These are phyloP conservation scores for Zophobas morio DNA, from an alignment of 1,140 invertebrate species.

Conservation along the genomic window DNA sequence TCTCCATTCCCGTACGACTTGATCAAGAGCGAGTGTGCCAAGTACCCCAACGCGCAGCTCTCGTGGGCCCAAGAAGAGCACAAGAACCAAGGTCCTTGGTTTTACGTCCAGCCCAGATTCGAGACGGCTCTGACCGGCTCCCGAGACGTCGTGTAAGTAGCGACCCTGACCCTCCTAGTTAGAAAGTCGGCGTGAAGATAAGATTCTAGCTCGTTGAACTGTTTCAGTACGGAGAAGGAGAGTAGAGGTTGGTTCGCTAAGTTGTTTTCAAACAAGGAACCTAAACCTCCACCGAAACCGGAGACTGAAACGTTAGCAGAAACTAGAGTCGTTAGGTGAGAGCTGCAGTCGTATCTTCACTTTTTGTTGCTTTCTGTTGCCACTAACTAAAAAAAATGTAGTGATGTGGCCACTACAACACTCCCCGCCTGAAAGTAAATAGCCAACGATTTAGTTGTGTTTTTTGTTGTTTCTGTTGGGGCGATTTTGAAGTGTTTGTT, in stretches of 20 bases:
- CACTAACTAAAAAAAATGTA: background rate
- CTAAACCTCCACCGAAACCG: constrained; percentile 63
- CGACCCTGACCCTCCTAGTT: constrained; percentile 19
- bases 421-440: too few relatives aligned
- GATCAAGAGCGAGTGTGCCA: constrained; percentile 89
- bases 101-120: constrained; percentile 94
- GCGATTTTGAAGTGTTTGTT: constrained; percentile 52
- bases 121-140: constrained; percentile 82
- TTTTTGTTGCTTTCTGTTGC: constrained; percentile 3
- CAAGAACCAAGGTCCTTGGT: constrained; percentile 98
- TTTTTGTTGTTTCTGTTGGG: constrained; percentile 22
- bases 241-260: constrained; percentile 69
- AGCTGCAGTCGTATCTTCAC: constrained; percentile 65
- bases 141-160: constrained; percentile 77
- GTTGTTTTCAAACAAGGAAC: constrained; percentile 68
- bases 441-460: background rate
- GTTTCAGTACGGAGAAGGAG: constrained; percentile 57
- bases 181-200: constrained; percentile 47
- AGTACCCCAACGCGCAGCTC: constrained; percentile 93
- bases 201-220: constrained; percentile 50
- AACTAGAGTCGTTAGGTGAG: constrained; percentile 72
- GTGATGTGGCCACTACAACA: too few relatives aligned
- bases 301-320: constrained; percentile 65
- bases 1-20: constrained; percentile 99
- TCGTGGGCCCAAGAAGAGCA: constrained; percentile 98